Percentiles rank a stretch among this genome's conserved stretches.
phyloP scores from a whole-genome alignment of 2,888 invertebrate genomes.

The Ophraella communa region DNA sequence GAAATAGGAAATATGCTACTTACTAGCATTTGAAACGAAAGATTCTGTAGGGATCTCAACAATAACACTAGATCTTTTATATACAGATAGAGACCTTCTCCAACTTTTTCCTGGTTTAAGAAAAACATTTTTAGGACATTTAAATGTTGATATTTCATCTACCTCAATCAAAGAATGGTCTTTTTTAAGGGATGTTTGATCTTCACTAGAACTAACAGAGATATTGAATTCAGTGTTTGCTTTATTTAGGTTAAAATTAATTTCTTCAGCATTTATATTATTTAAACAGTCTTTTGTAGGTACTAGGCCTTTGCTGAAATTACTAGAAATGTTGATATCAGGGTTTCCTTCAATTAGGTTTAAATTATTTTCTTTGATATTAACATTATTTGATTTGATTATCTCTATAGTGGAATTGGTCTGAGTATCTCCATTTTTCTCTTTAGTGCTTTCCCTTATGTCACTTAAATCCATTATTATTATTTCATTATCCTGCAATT shows the following conservation, averaged over 20 bases:
- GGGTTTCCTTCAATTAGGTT: too few species aligned
- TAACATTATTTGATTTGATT: too few species aligned
- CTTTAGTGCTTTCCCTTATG: background rate
- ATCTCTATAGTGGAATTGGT: too few species aligned
- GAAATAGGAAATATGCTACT: background rate
- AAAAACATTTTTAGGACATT: constrained; percentile 52
- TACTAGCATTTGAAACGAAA: background rate
- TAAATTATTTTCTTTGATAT: too few species aligned
- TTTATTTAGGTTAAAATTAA: too few species aligned
- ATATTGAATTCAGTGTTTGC: too few species aligned
- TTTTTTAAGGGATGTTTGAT: too few species aligned
- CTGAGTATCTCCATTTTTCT: too few species aligned
- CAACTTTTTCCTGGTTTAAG: constrained; percentile 73
- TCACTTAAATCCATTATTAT: background rate
- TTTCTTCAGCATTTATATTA: too few species aligned
- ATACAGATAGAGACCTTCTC: constrained; percentile 70
- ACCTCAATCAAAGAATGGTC: background rate
- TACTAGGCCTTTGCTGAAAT: too few species aligned
- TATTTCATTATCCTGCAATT: background rate
- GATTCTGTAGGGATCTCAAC: background rate
- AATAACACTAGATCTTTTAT: constrained; percentile 49
- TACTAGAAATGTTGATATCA: too few species aligned
- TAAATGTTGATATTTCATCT: constrained; percentile 5
- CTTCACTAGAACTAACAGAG: background rate
- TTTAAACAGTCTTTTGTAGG: too few species aligned